A percentile compares a stretch with the other conserved stretches of the same genome.
Evolutionary conservation across 1,140 invertebrate species (phyloP).

Genomic region (Heliothis virescens): DNA sequence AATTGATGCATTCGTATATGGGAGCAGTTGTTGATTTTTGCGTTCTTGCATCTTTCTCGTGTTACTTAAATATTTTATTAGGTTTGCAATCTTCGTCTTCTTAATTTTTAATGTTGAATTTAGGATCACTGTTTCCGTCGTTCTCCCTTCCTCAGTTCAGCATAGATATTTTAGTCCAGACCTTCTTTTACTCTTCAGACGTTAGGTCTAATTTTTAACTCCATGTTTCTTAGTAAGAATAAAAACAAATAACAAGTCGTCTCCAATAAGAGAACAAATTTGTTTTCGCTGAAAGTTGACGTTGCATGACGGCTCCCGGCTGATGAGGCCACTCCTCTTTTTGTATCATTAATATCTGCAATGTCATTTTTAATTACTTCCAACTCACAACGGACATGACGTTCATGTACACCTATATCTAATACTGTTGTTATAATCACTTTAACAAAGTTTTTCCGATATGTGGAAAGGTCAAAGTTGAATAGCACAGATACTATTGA

Average conservation of each 20-base stretch:
- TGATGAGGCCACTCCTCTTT: conserved; percentile 52
- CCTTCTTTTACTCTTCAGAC: not conserved
- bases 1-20: not conserved
- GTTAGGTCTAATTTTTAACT: conserved; percentile 4
- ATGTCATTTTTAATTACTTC: conserved; percentile 67
- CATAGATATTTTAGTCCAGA: too few relatives aligned
- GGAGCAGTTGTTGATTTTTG: too few relatives aligned
- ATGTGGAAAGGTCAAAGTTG: conserved; percentile 7
- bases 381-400: not conserved
- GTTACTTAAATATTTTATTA: not conserved
- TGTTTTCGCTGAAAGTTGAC: conserved; percentile 64
- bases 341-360: conserved; percentile 59
- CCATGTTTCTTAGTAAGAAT: conserved; percentile 1
- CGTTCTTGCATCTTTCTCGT: not conserved
- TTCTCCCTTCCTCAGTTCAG: too few relatives aligned
- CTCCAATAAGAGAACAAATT: conserved; percentile 61
- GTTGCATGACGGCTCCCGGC: conserved; percentile 59
- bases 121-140: too few relatives aligned
- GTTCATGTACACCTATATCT: conserved; percentile 4
- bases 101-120: not conserved
- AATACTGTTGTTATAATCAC: not conserved
- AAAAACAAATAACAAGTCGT: conserved; percentile 25
- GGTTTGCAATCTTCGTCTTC: not conserved
- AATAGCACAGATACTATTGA: conserved; percentile 27
- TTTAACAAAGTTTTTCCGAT: not conserved